Conservation (phyloP, 2,888 invertebrate genomes). For the Erebia ligea region DNA sequence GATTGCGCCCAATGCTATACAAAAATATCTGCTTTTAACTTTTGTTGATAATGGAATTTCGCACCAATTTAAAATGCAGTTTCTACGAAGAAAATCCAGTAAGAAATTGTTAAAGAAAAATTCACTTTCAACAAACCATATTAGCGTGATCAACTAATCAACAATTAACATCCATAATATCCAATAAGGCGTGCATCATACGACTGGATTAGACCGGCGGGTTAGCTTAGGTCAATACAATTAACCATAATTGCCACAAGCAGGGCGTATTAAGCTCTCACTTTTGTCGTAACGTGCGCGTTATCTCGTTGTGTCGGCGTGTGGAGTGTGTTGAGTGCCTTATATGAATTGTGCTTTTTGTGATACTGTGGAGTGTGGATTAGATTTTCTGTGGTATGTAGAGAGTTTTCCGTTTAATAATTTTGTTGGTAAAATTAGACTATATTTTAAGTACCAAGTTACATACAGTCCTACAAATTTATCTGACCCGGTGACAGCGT, state of each 20-base stretch:
- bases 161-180: constrained; percentile 31
- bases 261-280: constrained; percentile 63
- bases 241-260: constrained; percentile 71
- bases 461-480: too few species aligned
- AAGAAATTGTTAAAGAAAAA: not conserved
- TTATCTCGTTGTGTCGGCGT: constrained; percentile 42
- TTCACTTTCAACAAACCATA: constrained; percentile 7
- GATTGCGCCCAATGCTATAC: too few species aligned
- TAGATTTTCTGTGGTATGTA: constrained; percentile 5
- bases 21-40: too few species aligned
- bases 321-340: constrained; percentile 32
- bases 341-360: constrained; percentile 23
- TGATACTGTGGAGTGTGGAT: constrained; percentile 14
- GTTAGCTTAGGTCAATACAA: constrained; percentile 81
- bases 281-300: constrained; percentile 51
- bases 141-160: constrained; percentile 2
- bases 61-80: not conserved
- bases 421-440: too few species aligned
- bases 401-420: not conserved
- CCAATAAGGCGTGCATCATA: constrained; percentile 64
- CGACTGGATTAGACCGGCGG: constrained; percentile 72
- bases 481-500: too few species aligned
- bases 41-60: not conserved
- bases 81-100: not conserved
- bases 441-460: too few species aligned